A percentile compares a stretch with the other conserved stretches of the same genome.
phyloP scores from a whole-genome alignment of 2,888 invertebrate species.

The Steinernema hermaphroditum region DNA sequence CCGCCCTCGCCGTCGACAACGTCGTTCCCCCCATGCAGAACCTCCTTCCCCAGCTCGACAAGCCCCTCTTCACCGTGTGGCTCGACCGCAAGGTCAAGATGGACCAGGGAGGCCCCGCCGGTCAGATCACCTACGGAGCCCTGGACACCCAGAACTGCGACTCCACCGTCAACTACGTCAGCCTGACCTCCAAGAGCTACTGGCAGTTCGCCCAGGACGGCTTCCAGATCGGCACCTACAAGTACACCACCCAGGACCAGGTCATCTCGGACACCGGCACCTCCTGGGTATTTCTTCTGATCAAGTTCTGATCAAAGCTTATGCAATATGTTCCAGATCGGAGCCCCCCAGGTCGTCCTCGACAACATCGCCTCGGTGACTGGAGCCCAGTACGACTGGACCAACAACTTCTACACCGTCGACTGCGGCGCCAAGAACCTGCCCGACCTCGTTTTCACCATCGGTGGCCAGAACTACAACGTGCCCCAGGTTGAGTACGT shows the following conservation, averaged over 20 bases:
- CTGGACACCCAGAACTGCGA: conserved; percentile 57
- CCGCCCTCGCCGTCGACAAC: conserved; percentile 10
- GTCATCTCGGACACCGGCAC: no score
- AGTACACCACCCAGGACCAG: neutral
- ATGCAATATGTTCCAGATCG: no score
- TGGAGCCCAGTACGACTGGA: neutral
- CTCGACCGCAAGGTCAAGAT: conserved; percentile 25
- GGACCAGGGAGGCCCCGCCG: conserved; percentile 47
- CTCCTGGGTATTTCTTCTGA: no score
- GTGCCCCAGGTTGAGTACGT: neutral
- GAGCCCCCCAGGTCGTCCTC: conserved; percentile 31
- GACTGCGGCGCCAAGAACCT: neutral
- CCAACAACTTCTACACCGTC: neutral
- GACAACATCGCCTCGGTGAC: conserved; percentile 3
- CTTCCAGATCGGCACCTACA: neutral
- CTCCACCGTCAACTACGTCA: conserved; percentile 19
- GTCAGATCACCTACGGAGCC: conserved; percentile 61
- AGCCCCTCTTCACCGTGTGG: conserved; percentile 16
- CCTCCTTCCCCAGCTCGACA: neutral
- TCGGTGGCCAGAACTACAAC: neutral
- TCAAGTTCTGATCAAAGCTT: no score
- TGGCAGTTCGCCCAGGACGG: neutral
- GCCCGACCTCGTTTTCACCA: neutral
- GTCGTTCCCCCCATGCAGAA: neutral
- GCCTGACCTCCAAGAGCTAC: neutral